Evolutionary conservation across 2,888 invertebrate species (phyloP), one percentile per base, ranked within the genome.

Genomic region (Leptopilina myrica): DNA sequence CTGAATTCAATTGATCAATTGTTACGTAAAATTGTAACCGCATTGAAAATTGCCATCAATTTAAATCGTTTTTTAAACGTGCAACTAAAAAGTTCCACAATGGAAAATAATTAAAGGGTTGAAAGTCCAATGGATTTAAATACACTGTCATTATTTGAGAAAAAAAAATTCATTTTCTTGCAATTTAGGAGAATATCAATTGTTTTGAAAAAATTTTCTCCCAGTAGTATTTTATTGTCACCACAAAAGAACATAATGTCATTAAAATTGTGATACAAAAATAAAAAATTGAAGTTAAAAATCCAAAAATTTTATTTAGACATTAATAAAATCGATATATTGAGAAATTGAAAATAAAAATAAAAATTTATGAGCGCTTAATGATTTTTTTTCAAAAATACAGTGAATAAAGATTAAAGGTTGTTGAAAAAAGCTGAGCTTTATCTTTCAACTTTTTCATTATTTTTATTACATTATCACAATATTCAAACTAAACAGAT

Each of bases 31-130:
- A 76, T 76, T 76, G 62, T 62, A 64, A 15, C 26, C 43, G 62
- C 49, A 49, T 64, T 76, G 76, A 76, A 76, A 76, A 62, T 62
- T 64, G 76, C 49, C 26, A 64, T 20, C 76, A 46, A 76, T 76
- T 76, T 14, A n/a, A 64, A 64, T 64, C 43, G 46, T 43, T 12
- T 59, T 33, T 76, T 59, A 46, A 76, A n/a, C 76, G 43, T 14
- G 40, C 43, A 20, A 49, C 9, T 43, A 76, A 76, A 76, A 76
- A 76, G 64, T 64, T 76, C 62, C 49, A 33, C 12, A 64, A 64
- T 43, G 64, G 64, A 76, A 64, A 76, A 76, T 59, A 64, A 76
- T 76, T 76, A 76, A 59, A 73, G 53, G 26, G 56, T 40, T 9
- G 56, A 56, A 46, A 53, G 56, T 33, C n/a, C 14, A 26, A 69